Evolutionary conservation across 2,888 invertebrate genomes (phyloP).

Genomic region (Leptodirus hochenwartii): DNA sequence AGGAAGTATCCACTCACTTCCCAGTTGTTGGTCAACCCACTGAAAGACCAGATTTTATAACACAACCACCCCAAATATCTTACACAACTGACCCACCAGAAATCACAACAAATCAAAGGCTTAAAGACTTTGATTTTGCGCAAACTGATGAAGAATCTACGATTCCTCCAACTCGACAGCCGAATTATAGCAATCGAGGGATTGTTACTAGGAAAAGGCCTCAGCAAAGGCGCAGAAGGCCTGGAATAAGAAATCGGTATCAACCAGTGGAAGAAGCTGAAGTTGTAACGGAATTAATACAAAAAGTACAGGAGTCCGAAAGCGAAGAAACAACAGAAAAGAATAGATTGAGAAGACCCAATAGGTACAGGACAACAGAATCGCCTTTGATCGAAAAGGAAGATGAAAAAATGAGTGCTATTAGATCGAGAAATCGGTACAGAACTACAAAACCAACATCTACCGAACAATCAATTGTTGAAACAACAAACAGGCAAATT

Average conservation of each 20-base stretch:
- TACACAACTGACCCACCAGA: too few species aligned
- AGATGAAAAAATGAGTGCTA: constrained; percentile 8
- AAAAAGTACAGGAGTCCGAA: constrained; percentile 17
- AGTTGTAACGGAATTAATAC: constrained; percentile 13
- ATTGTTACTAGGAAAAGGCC: too few species aligned
- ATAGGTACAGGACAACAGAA: constrained; percentile 14
- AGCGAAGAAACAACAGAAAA: constrained; percentile 14
- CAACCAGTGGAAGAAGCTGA: constrained; percentile 10
- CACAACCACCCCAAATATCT: constrained; percentile 6
- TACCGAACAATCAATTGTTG: constrained; percentile 6
- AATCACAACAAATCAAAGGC: too few species aligned
- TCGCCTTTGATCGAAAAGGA: constrained; percentile 2
- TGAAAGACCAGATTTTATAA: constrained; percentile 11
- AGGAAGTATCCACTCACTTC: constrained; percentile 28
- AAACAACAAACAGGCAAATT: too few species aligned
- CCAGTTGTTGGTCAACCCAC: constrained; percentile 21
- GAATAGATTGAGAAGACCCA: constrained; percentile 11
- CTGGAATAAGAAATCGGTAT: too few species aligned
- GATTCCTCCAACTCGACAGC: neutral
- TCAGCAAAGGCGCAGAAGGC: too few species aligned
- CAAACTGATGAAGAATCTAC: neutral
- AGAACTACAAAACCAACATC: constrained; percentile 10
- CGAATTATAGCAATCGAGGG: neutral
- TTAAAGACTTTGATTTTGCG: too few species aligned
- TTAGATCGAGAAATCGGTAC: constrained; percentile 4